Conservation (phyloP, 2,797 vertebrate genomes). For the Brotula barbata region DNA sequence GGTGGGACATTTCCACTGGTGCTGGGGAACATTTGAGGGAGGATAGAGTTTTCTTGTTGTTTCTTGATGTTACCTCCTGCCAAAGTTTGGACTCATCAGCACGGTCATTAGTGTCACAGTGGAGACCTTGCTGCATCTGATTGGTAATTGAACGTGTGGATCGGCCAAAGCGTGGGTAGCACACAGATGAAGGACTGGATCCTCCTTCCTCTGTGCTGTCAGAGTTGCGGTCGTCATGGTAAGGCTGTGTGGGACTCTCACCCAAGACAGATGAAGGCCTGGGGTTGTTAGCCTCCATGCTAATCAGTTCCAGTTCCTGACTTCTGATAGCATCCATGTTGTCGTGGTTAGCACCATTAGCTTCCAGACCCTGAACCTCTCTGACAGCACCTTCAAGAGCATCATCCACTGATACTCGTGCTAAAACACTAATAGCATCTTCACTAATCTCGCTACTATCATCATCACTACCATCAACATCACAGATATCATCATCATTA, state of each 20-base stretch:
- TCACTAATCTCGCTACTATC: slow-evolving; percentile 52
- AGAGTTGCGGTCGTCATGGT: slow-evolving; percentile 54
- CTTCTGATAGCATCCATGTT: slow-evolving; percentile 20
- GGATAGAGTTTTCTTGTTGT: neutral
- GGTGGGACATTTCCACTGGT: neutral
- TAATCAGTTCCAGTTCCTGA: slow-evolving; percentile 2
- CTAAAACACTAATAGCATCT: slow-evolving; percentile 65
- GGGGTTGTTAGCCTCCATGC: slow-evolving; percentile 6
- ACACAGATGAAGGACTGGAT: slow-evolving; percentile 57
- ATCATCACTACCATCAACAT: slow-evolving; percentile 63
- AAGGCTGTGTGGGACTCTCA: neutral
- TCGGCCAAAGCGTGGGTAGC: slow-evolving; percentile 25
- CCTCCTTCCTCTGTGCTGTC: slow-evolving; percentile 24
- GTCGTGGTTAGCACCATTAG: slow-evolving; percentile 23
- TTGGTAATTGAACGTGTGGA: slow-evolving; percentile 7
- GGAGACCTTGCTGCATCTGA: slow-evolving; percentile 11
- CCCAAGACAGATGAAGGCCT: slow-evolving; percentile 12
- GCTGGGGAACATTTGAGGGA: neutral
- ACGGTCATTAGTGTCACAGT: slow-evolving; percentile 43
- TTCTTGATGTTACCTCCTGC: slow-evolving; percentile 82
- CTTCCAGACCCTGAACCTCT: slow-evolving; percentile 64
- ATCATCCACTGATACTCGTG: slow-evolving; percentile 74
- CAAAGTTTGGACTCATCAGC: slow-evolving; percentile 77
- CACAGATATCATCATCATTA: slow-evolving; percentile 2
- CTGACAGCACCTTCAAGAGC: slow-evolving; percentile 76